Percentiles rank a stretch among this genome's conserved stretches.
Evolutionary conservation across 2,888 invertebrate genomes (phyloP).

Genomic region (Diplazon laetatorius): DNA sequence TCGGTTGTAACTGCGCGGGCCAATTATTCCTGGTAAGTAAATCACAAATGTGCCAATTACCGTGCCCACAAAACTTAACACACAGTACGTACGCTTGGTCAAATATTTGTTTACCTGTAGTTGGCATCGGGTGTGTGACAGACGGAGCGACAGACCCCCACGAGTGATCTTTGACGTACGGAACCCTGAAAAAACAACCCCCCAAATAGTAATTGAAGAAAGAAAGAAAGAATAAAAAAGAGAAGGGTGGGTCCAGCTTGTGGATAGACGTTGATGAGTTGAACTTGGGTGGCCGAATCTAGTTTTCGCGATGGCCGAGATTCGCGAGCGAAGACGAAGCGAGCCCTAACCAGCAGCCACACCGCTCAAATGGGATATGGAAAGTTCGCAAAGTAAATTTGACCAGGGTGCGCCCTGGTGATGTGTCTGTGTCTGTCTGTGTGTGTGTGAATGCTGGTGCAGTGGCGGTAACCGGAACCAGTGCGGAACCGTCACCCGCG

Average conservation of each 20-base stretch:
- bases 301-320: constrained; percentile 7
- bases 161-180: no score
- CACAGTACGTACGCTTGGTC: background rate
- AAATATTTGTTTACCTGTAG: constrained; percentile 29
- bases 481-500: constrained; percentile 30
- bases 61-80: no score
- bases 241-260: background rate
- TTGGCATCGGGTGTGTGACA: background rate
- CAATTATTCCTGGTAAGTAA: background rate
- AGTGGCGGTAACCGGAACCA: constrained; percentile 23
- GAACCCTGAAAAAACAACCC: no score
- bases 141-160: constrained; percentile 5
- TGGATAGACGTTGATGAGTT: constrained; percentile 38
- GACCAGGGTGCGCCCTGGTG: constrained; percentile 60
- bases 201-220: background rate
- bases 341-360: constrained; percentile 7
- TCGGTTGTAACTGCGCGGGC: background rate
- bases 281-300: constrained; percentile 27
- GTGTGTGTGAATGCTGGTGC: constrained; percentile 18
- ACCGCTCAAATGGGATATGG: constrained; percentile 67
- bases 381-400: constrained; percentile 79
- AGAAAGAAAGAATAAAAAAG: constrained; percentile 4
- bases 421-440: no score
- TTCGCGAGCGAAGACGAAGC: no score
- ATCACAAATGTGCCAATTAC: background rate